Evolutionary conservation across 2,113 vertebrate genomes (phyloP).

Genomic region (Romanogobio albipinnatus): DNA sequence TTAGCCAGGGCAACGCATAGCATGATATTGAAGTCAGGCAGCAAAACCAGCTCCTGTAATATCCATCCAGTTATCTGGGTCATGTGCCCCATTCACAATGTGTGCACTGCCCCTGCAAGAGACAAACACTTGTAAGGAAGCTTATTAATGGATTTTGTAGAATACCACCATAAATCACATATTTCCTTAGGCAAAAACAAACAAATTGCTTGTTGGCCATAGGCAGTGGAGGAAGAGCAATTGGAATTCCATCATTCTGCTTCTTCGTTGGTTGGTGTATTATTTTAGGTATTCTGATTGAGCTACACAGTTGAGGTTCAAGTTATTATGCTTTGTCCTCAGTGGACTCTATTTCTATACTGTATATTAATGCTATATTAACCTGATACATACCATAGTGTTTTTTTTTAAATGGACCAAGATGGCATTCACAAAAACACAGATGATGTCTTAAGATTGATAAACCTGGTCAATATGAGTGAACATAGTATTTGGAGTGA

Average conservation of each 20-base stretch:
- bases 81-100: neutral
- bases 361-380: too few relatives aligned
- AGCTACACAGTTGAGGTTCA: neutral
- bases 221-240: slow-evolving; percentile 2
- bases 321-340: slow-evolving; percentile 1
- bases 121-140: slow-evolving; percentile 4
- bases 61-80: neutral
- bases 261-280: neutral
- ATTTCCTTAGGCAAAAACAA: slow-evolving; percentile 4
- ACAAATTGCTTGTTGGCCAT: slow-evolving; percentile 29
- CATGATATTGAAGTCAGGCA: neutral
- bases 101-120: neutral
- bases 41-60: neutral
- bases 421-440: too few relatives aligned
- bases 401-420: neutral
- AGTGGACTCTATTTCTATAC: too few relatives aligned
- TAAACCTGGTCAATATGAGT: too few relatives aligned
- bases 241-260: slow-evolving; percentile 26
- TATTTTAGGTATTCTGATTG: neutral
- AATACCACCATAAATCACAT: slow-evolving; percentile 26
- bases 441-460: too few relatives aligned
- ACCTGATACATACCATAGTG: neutral
- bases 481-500: too few relatives aligned
- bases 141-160: slow-evolving; percentile 24
- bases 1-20: too few relatives aligned